A percentile compares a stretch with the other conserved stretches of the same genome.
These are phyloP conservation scores for Chrysemys picta DNA, from an alignment of 2,113 vertebrate genomes.

Conservation along the genomic window DNA sequence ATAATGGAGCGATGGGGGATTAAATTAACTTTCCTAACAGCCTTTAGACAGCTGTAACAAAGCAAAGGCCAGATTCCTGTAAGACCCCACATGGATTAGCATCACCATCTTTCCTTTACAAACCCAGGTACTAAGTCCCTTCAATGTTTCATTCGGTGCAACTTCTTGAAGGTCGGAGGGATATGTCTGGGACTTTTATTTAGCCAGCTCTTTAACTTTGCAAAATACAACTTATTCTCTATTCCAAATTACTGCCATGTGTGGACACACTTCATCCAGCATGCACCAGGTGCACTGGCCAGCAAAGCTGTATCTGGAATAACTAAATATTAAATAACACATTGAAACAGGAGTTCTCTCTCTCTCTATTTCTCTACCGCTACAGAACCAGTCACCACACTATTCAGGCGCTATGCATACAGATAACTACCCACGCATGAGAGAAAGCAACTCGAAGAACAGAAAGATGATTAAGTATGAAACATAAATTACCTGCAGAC, in stretches of 20 bases:
- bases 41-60: not conserved
- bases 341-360: not conserved
- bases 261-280: fast-evolving
- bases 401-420: not conserved
- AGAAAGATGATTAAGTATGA: constrained; percentile 21
- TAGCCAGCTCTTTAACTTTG: not conserved
- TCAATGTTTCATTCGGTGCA: not conserved
- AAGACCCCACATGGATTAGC: not conserved
- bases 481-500: constrained; percentile 46
- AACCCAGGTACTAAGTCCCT: not conserved
- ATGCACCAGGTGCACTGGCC: not conserved
- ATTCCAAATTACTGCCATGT: fast-evolving
- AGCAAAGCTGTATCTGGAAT: not conserved
- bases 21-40: not conserved
- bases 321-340: not conserved
- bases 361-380: fast-evolving
- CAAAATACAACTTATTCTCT: not conserved
- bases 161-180: not conserved
- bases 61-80: not conserved
- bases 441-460: not conserved
- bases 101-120: fast-evolving
- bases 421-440: fast-evolving
- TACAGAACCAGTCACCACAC: not conserved
- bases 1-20: fast-evolving
- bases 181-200: not conserved